Conservation (phyloP, 2,888 invertebrate species). For the Drosophila setosimentum region DNA sequence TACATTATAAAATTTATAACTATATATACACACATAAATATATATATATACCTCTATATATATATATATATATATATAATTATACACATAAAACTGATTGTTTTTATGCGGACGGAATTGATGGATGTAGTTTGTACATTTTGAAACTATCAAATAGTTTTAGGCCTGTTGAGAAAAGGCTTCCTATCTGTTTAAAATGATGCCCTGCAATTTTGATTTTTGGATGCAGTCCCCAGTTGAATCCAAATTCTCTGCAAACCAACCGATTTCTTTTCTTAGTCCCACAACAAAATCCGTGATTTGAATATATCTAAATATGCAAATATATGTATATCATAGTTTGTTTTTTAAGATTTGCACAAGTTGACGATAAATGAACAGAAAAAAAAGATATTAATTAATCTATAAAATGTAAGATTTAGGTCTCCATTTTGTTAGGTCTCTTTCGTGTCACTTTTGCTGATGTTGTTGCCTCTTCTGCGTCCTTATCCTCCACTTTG, state of each 20-base stretch:
- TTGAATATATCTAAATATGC: not conserved
- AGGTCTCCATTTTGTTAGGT: slow-evolving; percentile 43
- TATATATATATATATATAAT: not conserved
- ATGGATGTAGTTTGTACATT: not conserved
- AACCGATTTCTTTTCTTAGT: not conserved
- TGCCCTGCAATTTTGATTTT: not conserved
- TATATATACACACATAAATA: slow-evolving; percentile 1
- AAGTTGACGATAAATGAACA: slow-evolving; percentile 12
- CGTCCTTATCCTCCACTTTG: slow-evolving; percentile 64
- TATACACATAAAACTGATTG: slow-evolving; percentile 14
- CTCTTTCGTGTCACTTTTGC: slow-evolving; percentile 42
- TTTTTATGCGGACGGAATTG: slow-evolving; percentile 3
- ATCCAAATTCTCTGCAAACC: not conserved
- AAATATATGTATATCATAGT: not conserved
- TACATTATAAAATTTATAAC: slow-evolving; percentile 36
- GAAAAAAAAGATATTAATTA: slow-evolving; percentile 14
- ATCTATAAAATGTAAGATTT: slow-evolving; percentile 2
- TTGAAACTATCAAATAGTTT: not conserved
- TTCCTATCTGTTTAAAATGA: not conserved
- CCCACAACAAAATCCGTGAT: not conserved
- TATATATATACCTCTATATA: not conserved
- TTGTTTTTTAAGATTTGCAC: not conserved
- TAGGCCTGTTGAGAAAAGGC: not conserved
- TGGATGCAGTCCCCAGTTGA: not conserved
- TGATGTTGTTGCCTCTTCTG: slow-evolving; percentile 31